Evolutionary conservation across 2,113 vertebrate genomes (phyloP).

Genomic region (Myotis lucifugus): DNA sequence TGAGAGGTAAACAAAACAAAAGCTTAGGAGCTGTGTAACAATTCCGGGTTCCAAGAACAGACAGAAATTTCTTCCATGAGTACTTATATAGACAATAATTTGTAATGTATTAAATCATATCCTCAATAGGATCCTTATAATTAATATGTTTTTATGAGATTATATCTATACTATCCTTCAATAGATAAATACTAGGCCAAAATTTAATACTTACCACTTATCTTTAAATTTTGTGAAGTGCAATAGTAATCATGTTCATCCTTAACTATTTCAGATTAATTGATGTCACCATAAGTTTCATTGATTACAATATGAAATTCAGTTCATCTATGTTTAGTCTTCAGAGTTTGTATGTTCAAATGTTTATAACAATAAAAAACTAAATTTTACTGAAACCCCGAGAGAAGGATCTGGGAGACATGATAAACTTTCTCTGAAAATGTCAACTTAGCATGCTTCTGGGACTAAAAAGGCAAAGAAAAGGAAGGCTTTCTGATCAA

Average conservation of each 20-base stretch:
- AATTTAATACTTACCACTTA: background rate
- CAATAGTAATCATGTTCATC: background rate
- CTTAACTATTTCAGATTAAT: conserved; percentile 25
- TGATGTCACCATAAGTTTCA: background rate
- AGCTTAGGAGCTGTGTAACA: background rate
- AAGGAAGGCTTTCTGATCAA: background rate
- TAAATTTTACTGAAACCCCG: conserved; percentile 27
- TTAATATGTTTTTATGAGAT: background rate
- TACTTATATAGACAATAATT: background rate
- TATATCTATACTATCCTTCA: background rate
- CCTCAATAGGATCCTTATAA: background rate
- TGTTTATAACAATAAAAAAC: conserved; percentile 27
- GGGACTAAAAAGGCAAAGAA: background rate
- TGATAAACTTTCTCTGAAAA: background rate
- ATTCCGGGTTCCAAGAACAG: background rate
- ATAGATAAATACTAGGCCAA: background rate
- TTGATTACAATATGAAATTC: background rate
- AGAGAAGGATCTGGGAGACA: background rate
- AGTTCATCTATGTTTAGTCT: background rate
- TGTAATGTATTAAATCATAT: background rate
- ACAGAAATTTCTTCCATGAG: background rate
- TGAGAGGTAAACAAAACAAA: background rate
- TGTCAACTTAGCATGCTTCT: background rate
- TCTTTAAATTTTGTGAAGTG: conserved; percentile 28
- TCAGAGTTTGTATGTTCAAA: conserved; percentile 3